These are phyloP conservation scores for Fragum whitleyi DNA, from an alignment of 2,888 invertebrate genomes.

Conservation along the genomic window DNA sequence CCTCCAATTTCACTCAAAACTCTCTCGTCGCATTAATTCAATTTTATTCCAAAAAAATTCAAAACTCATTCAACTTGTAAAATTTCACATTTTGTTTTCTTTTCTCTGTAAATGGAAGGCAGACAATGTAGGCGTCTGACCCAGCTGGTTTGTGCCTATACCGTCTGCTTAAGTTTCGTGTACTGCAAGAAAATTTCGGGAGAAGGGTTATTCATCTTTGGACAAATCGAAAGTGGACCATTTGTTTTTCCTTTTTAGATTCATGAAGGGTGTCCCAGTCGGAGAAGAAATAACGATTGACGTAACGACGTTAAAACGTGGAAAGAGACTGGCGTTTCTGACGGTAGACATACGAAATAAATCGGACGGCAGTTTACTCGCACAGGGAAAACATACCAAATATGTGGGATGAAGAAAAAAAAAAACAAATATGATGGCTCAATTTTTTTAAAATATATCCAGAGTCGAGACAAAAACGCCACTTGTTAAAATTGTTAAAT, in stretches of 20 bases:
- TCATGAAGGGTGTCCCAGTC: constrained; percentile 90
- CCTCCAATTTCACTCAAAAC: too few species aligned
- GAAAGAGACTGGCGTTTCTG: constrained; percentile 93
- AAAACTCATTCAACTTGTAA: too few species aligned
- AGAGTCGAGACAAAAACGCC: not conserved
- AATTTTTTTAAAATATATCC: not conserved
- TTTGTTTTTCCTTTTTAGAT: constrained; percentile 90
- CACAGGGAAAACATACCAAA: constrained; percentile 94
- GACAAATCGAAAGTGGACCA: too few species aligned
- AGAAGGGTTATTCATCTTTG: too few species aligned
- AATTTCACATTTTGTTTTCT: too few species aligned
- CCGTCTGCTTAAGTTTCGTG: too few species aligned
- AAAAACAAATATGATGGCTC: not conserved
- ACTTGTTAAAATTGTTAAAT: not conserved
- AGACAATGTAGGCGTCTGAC: too few species aligned
- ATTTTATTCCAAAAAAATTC: too few species aligned
- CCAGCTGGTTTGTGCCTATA: too few species aligned
- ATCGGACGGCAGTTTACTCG: constrained; percentile 90
- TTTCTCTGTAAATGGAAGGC: too few species aligned
- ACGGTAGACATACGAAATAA: constrained; percentile 93
- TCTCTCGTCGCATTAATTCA: too few species aligned
- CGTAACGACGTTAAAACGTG: constrained; percentile 90
- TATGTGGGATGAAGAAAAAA: constrained; percentile 64
- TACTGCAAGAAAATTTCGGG: too few species aligned
- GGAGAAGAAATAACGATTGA: constrained; percentile 93